These are phyloP conservation scores for Drosophila trichaetosa DNA, from an alignment of 2,888 invertebrate species.

Conservation along the genomic window DNA sequence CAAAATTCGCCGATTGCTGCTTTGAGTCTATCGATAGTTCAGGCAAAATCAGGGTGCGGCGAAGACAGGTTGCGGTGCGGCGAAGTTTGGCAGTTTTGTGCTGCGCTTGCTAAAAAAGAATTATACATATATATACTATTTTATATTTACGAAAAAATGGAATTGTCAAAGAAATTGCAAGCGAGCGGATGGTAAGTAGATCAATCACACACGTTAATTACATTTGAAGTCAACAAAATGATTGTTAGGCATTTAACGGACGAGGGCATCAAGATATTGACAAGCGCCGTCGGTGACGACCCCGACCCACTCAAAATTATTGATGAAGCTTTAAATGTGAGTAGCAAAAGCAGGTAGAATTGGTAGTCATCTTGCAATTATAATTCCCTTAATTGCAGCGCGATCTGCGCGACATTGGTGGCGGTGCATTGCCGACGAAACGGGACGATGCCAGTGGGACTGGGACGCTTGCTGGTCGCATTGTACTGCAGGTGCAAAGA, in stretches of 20 bases:
- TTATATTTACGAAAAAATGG: conserved; percentile 85
- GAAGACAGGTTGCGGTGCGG: conserved; percentile 29
- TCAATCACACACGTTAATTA: neutral
- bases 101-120: conserved; percentile 42
- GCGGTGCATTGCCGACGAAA: conserved; percentile 89
- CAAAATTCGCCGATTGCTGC: conserved; percentile 2
- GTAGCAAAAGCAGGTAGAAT: conserved; percentile 77
- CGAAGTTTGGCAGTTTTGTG: conserved; percentile 41
- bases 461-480: conserved; percentile 85
- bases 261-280: conserved; percentile 89
- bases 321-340: conserved; percentile 90
- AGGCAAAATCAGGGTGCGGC: conserved; percentile 21
- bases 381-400: conserved; percentile 60
- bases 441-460: conserved; percentile 80
- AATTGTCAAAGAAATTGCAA: conserved; percentile 87
- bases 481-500: conserved; percentile 95
- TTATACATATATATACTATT: conserved; percentile 25
- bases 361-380: neutral
- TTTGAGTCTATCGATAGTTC: conserved; percentile 3
- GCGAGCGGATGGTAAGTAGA: conserved; percentile 89
- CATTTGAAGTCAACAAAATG: neutral
- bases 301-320: conserved; percentile 88
- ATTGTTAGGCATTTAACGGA: conserved; percentile 88
- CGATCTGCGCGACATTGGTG: conserved; percentile 93
- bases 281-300: conserved; percentile 84